These are phyloP conservation scores for Zaprionus taronus DNA, from an alignment of 1,140 invertebrate species.

Conservation along the genomic window DNA sequence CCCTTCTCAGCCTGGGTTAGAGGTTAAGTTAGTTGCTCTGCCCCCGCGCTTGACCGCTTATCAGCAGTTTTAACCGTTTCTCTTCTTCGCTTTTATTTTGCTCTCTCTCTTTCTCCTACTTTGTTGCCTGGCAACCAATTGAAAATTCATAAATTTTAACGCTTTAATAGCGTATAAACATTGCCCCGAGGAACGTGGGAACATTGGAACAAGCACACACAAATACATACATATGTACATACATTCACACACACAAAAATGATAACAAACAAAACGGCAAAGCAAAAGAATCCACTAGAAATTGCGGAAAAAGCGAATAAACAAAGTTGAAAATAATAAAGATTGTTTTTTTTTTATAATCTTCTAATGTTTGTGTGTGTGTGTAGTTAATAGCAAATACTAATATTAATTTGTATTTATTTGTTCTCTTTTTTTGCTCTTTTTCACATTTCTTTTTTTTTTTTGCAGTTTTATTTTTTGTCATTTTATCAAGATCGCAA, in stretches of 20 bases:
- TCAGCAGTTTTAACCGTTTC: conserved; percentile 44
- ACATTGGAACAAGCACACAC: conserved; percentile 1
- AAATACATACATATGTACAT: background rate
- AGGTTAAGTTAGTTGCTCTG: conserved; percentile 14
- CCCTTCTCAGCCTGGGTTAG: background rate
- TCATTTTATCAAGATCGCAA: conserved; percentile 73
- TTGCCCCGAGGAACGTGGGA: conserved; percentile 13
- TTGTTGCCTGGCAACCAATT: conserved; percentile 13
- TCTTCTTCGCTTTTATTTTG: conserved; percentile 28
- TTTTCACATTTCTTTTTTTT: conserved; percentile 15
- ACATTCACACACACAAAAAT: conserved; percentile 9
- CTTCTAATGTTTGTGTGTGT: background rate
- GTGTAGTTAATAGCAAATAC: conserved; percentile 43
- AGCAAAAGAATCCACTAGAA: conserved; percentile 32
- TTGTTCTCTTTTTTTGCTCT: conserved; percentile 18
- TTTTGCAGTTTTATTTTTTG: conserved; percentile 21
- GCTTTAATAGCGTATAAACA: conserved; percentile 8
- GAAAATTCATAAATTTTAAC: conserved; percentile 33
- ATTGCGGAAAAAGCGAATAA: conserved; percentile 48
- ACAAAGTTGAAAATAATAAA: conserved; percentile 53
- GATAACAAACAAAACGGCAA: conserved; percentile 31
- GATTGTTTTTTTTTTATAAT: conserved; percentile 12
- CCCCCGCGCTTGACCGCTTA: conserved; percentile 49
- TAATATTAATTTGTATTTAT: conserved; percentile 58
- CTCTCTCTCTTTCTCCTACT: background rate